Conservation (phyloP, 2,113 vertebrate species). For the Promerops cafer region DNA sequence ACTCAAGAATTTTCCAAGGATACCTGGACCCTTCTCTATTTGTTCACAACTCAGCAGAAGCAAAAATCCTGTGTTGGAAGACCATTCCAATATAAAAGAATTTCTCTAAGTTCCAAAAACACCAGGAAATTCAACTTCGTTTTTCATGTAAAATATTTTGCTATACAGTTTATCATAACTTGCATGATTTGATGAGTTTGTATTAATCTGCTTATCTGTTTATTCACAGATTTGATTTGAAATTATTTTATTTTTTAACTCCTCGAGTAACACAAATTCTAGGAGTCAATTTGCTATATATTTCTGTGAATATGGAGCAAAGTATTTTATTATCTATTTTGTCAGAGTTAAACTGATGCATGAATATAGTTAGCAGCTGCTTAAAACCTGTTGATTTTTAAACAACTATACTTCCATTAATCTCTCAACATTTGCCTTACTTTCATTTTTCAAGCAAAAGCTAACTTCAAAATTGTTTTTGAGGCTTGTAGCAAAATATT, state of each 20-base stretch:
- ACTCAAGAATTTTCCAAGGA: background rate
- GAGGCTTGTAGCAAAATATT: background rate
- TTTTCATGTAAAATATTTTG: background rate
- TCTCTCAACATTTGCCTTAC: background rate
- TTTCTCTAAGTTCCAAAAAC: background rate
- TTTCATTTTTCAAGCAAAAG: background rate
- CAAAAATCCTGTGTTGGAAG: background rate
- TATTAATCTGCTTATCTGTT: background rate
- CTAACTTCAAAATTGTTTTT: background rate
- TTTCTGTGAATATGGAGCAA: background rate
- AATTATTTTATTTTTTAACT: background rate
- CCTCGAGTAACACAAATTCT: background rate
- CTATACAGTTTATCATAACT: background rate
- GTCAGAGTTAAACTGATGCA: background rate
- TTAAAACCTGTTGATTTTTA: background rate
- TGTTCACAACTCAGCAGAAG: background rate
- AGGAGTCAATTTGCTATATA: background rate
- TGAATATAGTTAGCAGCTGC: background rate
- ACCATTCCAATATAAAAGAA: background rate
- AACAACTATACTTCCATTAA: background rate
- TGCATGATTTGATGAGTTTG: background rate
- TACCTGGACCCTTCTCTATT: background rate
- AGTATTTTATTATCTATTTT: background rate
- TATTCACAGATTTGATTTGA: background rate
- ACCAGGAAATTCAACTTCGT: background rate